phyloP scores from a whole-genome alignment of 2,797 vertebrate genomes.

The Micropoecilia bifurca region DNA sequence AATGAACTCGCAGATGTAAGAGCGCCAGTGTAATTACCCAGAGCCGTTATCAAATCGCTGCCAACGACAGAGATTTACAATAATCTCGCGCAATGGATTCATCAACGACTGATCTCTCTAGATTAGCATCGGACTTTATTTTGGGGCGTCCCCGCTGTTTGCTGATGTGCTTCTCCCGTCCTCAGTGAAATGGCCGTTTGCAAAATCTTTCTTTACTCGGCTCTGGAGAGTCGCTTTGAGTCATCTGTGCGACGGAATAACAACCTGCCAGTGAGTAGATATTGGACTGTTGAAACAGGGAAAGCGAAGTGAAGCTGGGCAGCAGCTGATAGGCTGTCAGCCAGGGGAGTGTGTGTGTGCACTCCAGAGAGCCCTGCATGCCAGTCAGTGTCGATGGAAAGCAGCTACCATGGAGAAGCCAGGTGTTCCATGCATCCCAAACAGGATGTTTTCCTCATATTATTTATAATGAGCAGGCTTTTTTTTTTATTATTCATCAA shows the following conservation, averaged over 20 bases:
- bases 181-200: conserved; percentile 29
- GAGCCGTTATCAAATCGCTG: conserved; percentile 61
- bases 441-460: conserved; percentile 14
- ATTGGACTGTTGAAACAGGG: conserved; percentile 67
- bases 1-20: conserved; percentile 58
- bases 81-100: conserved; percentile 49
- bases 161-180: conserved; percentile 23
- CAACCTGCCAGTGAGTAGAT: conserved; percentile 53
- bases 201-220: conserved; percentile 52
- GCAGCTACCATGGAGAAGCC: conserved; percentile 27
- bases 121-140: conserved; percentile 41
- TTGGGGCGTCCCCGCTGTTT: conserved; percentile 26
- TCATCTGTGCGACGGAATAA: conserved; percentile 43
- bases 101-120: conserved; percentile 39
- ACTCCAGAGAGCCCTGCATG: conserved; percentile 40
- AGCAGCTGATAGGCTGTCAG: conserved; percentile 65
- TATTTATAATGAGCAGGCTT: conserved; percentile 11
- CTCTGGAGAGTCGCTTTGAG: conserved; percentile 26
- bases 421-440: conserved; percentile 30
- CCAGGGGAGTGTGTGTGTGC: conserved; percentile 54
- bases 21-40: conserved; percentile 68
- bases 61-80: conserved; percentile 67
- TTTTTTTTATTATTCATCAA: neutral
- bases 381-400: conserved; percentile 45
- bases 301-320: conserved; percentile 54